Base-by-base conservation (phyloP, 2,888 invertebrate genomes). In the Crepidodera aurea region DNA sequence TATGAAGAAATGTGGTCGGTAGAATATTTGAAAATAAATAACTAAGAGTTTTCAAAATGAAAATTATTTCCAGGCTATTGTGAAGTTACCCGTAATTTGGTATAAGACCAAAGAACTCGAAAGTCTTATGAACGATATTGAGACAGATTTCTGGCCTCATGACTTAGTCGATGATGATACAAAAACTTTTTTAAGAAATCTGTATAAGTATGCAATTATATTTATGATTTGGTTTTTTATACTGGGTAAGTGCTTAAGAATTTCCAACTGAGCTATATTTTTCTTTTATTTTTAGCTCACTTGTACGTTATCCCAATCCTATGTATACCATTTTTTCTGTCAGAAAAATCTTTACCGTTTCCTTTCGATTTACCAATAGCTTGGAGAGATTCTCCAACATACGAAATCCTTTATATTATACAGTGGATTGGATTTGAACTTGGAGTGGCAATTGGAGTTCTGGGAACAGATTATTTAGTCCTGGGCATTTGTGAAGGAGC, bases 261-360 rank as follows among this genome's bases (percentile, higher is more conserved):
- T n/a, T n/a, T n/a, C n/a, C n/a, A n/a, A n/a, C n/a, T n/a, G n/a
- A n/a, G n/a, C n/a, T n/a, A n/a, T n/a, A n/a, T n/a, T n/a, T n/a
- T n/a, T n/a, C n/a, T n/a, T n/a, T n/a, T n/a, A n/a, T n/a, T n/a
- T n/a, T n/a, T n/a, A n/a, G n/a, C n/a, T n/a, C n/a, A n/a, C n/a
- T n/a, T n/a, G n/a, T n/a, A 27, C 12, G n/a, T 25, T 13, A 5
- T n/a, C 10, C 25, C 15, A n/a, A 22, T 25, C 12, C 2, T 46
- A 7, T 12, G 22, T 12, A 22, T 16, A 3, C 48, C 48, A 29
- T 2, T 32, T 3, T 50, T 50, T 29, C 5, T 16, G 15, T 18
- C 51, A 22, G 39, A 51, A 39, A 37, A 19, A 39, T 5, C 8
- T 1, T 39, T 51, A 39, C 51, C 51, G 12, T 39, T 51, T 37